Base-by-base conservation (phyloP, 2,888 invertebrate genomes). In the Nipponacmea schrenckii region DNA sequence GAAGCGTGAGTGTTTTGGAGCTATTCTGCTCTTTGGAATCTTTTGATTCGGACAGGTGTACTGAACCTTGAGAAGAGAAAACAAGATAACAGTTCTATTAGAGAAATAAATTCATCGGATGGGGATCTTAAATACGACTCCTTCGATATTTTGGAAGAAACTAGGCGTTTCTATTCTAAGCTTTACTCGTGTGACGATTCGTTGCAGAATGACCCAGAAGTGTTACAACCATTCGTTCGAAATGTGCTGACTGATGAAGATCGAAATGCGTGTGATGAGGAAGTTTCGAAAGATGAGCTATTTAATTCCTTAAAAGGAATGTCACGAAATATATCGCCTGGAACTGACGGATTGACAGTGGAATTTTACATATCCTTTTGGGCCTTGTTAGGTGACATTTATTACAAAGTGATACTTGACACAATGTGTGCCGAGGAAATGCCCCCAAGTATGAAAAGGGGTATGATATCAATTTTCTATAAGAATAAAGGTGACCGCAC, bases 301-400 rank as follows among this genome's bases (percentile, higher is more conserved):
- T 17, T 31, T 50, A 56, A 65, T 46, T 63, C 31, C 64, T 15
- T 76, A 10, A 72, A 69, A 27, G 64, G 62, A 17, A 74, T 75
- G 72, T 48, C 70, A n/a, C 71, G 69, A 63, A 71, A 72, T 62
- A 77, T 75, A 64, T 72, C 75, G 17, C 79, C 77, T 20, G 79
- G 77, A 48, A 50, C 68, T 56, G 80, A 80, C 68, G 78, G 80
- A 1, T 45, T 80, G 4, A 63, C 77, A 26, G 76, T 72, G 64
- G 77, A 78, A 67, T 75, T 78, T 69, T 79, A 76, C 62, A 27
- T 67, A 1, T 27, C 50, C 15, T 76, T 76, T 67, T 73, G 68
- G n/a, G n/a, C n/a, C n/a, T n/a, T n/a, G n/a, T n/a, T n/a, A n/a
- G n/a, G n/a, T n/a, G n/a, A n/a, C n/a, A 15, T 67, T 0, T 65